Evolutionary conservation across 2,113 vertebrate species (phyloP), one percentile per base, ranked within the genome.

Genomic region (Tichodroma muraria): DNA sequence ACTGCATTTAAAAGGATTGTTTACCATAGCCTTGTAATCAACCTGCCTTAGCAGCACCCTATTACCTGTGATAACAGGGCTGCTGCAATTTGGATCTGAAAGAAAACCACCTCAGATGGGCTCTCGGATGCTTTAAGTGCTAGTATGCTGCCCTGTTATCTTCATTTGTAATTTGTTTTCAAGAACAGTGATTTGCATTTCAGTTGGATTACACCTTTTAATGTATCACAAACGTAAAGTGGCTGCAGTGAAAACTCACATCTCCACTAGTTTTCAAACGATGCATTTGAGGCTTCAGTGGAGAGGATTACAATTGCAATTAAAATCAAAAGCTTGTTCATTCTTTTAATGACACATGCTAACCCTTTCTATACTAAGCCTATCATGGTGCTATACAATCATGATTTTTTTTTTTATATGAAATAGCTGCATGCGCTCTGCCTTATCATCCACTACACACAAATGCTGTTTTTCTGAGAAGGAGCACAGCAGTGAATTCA

Each of bases 141-240:
- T 97, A 85, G 95, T 97, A 90, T 60, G 69, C 80, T 92, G 95
- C 97, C 95, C 98, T 98, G 98, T 98, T 98, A 98, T 98, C 98
- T 98, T 98, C 98, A 96, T 94, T 96, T 89, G 97, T 98, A 98
- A 99, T 99, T 98, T 99, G 98, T 98, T 98, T 99, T 99, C 98
- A 98, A 99, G 98, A 98, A 98, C 97, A 96, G 98, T 97, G 98
- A 99, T 99, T 99, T 99, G 98, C 98, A 99, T 99, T 99, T 99
- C 98, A 98, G 98, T 98, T 98, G 98, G 98, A 98, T 99, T 98
- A 98, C 97, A 98, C 98, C 98, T 98, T 99, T 98, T 98, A 99
- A 98, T 98, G 98, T 98, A 97, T 95, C 96, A 95, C 95, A 80
- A 91, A 96, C 15, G 70, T 97, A 97, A 98, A 98, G 98, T 98